Conservation (phyloP, 2,888 invertebrate genomes). For the Reticulitermes lucifugus region DNA sequence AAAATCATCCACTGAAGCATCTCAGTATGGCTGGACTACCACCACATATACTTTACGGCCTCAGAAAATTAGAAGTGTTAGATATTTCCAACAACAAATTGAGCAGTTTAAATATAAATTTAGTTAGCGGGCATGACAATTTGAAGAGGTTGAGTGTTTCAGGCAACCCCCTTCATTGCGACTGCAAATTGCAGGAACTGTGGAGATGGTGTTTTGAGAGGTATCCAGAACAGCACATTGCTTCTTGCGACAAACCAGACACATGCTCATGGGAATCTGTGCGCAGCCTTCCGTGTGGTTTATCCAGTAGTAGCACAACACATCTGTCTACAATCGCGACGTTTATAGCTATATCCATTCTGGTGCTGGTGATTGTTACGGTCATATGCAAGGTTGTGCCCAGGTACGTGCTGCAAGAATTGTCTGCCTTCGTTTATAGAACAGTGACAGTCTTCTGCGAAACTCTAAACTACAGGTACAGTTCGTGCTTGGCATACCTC, state of each 20-base stretch:
- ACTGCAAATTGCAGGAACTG: conserved; percentile 30
- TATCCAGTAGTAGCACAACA: background rate
- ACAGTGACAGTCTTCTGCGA: background rate
- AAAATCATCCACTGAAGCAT: conserved; percentile 2
- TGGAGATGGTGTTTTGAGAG: conserved; percentile 20
- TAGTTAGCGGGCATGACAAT: background rate
- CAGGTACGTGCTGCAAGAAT: background rate
- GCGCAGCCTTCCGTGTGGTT: background rate
- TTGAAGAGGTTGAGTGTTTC: background rate
- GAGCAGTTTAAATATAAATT: background rate
- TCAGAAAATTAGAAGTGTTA: conserved; percentile 7
- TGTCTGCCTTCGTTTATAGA: too few species aligned
- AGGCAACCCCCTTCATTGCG: conserved; percentile 16
- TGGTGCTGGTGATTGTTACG: background rate
- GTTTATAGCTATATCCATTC: background rate
- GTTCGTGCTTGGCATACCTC: background rate
- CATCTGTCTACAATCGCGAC: background rate
- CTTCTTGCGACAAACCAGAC: conserved; percentile 3
- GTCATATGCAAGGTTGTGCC: background rate
- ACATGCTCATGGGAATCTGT: conserved; percentile 5
- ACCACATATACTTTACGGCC: background rate
- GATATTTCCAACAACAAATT: conserved; percentile 28
- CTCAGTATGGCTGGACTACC: background rate
- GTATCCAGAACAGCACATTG: background rate
- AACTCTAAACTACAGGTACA: background rate